Evolutionary conservation across 2,888 invertebrate genomes (phyloP), one percentile per base, ranked within the genome.

Genomic region (Cosmopolites sordidus): DNA sequence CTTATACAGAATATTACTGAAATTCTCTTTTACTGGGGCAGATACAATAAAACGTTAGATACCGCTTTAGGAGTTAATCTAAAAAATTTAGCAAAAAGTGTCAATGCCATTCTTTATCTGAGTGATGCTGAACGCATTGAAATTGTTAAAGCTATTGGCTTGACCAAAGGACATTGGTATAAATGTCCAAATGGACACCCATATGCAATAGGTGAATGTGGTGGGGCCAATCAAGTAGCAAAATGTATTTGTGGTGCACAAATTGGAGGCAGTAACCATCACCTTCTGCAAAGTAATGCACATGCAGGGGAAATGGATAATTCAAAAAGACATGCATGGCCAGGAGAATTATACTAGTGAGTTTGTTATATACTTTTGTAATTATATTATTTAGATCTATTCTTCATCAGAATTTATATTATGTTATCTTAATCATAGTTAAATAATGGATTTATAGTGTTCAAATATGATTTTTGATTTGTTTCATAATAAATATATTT

Each of bases 181-280:
- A 82, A 82, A 67, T 88, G 87, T 70, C 81, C 80, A 0, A 84
- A 86, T 60, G 85, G 84, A 0, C 86, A 87, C 67, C 66, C 75
- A 29, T 87, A 86, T 67, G 78, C 77, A 29, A 84, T 87, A 55
- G 79, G 76, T 0, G 81, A 83, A 2, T 87, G 86, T 65, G 86
- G 86, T 5, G 83, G 83, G 3, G 84, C 86, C 0, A 80, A 74
- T 75, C 57, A 73, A 63, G 62, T 65, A 39, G 63, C 76, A 1
- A 73, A 48, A 33, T 86, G 86, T 64, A 66, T 69, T 1, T 86
- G 86, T 65, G 74, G 75, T 1, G 78, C 66, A 0, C 1, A 3
- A 1, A 80, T 86, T 51, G 86, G 85, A 4, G 81, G 81, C 2
- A 16, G 12, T 0, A 57, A 48, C n/a, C 83, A 86, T 63, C 9